Conservation (phyloP, 2,797 vertebrate species). For the Clarias fuscus region DNA sequence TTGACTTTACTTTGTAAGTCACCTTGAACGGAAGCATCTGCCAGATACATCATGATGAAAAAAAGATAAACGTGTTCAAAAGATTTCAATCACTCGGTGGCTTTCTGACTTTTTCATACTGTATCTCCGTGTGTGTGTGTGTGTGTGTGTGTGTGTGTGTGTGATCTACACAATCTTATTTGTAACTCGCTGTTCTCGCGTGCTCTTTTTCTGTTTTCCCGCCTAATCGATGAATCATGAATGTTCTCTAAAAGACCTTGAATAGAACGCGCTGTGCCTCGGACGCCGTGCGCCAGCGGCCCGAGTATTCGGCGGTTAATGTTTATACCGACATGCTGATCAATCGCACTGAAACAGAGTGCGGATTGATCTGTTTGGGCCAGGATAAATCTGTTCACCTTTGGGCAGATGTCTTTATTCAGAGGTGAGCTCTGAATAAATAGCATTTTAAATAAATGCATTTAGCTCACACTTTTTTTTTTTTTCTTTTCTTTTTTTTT, state of each 20-base stretch:
- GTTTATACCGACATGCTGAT: slow-evolving; percentile 46
- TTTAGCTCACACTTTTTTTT: not conserved
- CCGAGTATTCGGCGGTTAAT: slow-evolving; percentile 48
- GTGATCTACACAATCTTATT: slow-evolving; percentile 18
- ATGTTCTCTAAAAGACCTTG: slow-evolving; percentile 42
- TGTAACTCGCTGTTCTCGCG: not conserved
- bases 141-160: not conserved
- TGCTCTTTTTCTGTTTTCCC: not conserved
- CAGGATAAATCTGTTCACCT: slow-evolving; percentile 23
- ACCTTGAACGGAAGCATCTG: not conserved
- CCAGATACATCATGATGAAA: not conserved
- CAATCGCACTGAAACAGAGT: slow-evolving; percentile 36
- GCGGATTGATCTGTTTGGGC: slow-evolving; percentile 32
- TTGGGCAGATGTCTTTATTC: slow-evolving; percentile 17
- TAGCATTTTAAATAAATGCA: too few species aligned
- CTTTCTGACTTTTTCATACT: slow-evolving; percentile 1
- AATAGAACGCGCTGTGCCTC: slow-evolving; percentile 31
- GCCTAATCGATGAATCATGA: slow-evolving; percentile 36
- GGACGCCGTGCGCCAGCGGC: slow-evolving; percentile 29
- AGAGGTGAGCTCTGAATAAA: not conserved
- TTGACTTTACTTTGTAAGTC: not conserved
- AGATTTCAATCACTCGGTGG: not conserved
- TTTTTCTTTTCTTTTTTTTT: not conserved
- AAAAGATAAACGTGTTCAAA: not conserved
- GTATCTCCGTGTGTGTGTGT: too few species aligned